Evolutionary conservation across 2,888 invertebrate genomes (phyloP).

Genomic region (Cephus sareptanus): DNA sequence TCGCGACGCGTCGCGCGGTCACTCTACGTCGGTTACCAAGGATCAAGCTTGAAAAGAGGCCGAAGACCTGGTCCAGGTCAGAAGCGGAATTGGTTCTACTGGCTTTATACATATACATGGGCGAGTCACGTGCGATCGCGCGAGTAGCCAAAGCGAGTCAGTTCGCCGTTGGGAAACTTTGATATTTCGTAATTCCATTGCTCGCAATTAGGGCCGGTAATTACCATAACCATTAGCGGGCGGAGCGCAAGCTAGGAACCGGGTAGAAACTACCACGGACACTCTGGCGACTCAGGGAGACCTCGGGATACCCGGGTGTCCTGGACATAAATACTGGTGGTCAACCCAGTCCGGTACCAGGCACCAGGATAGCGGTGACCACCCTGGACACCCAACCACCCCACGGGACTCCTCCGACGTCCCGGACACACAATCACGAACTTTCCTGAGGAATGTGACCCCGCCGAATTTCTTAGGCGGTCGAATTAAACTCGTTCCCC

Average conservation of each 20-base stretch:
- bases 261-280: conserved; percentile 30
- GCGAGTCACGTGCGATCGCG: background rate
- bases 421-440: conserved; percentile 65
- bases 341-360: conserved; percentile 42
- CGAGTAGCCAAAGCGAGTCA: conserved; percentile 18
- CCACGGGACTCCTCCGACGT: conserved; percentile 31
- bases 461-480: conserved; percentile 63
- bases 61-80: background rate
- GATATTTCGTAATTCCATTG: conserved; percentile 66
- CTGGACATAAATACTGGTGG: conserved; percentile 62
- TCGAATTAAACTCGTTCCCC: conserved; percentile 65
- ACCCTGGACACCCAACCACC: conserved; percentile 48
- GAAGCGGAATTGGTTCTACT: background rate
- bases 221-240: conserved; percentile 66
- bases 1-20: background rate
- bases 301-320: conserved; percentile 44
- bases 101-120: background rate
- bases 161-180: conserved; percentile 49
- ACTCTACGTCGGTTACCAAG: background rate
- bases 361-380: conserved; percentile 41
- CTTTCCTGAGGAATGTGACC: conserved; percentile 65
- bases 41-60: background rate
- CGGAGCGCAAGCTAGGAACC: conserved; percentile 33
- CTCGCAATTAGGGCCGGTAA: conserved; percentile 65
- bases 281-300: conserved; percentile 43